These are phyloP conservation scores for Tipula helvola DNA, from an alignment of 2,888 invertebrate species.

Conservation along the genomic window DNA sequence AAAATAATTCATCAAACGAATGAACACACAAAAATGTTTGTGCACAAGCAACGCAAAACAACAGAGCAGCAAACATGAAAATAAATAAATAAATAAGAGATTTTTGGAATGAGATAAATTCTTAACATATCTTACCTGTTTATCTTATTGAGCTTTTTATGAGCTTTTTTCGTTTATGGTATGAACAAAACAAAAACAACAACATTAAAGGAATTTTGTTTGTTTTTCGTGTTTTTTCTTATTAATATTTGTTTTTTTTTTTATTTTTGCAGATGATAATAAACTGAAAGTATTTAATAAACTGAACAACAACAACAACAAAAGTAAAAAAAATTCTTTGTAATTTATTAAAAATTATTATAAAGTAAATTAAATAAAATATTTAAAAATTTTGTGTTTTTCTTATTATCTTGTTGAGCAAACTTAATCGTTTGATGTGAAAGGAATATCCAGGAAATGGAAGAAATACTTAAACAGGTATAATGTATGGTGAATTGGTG, in stretches of 20 bases:
- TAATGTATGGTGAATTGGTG: background rate
- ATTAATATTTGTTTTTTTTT: background rate
- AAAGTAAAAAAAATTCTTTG: background rate
- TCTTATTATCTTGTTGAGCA: background rate
- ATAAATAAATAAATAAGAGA: background rate
- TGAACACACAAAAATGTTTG: background rate
- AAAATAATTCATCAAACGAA: background rate
- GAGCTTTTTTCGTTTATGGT: background rate
- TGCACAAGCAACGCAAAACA: background rate
- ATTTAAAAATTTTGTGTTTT: background rate
- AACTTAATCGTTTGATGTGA: background rate
- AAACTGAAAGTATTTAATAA: background rate
- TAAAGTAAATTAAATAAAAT: background rate
- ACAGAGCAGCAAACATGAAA: background rate
- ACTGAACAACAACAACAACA: background rate
- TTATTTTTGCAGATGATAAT: background rate
- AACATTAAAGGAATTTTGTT: background rate
- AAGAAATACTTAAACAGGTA: background rate
- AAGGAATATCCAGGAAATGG: background rate
- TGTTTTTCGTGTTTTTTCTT: background rate
- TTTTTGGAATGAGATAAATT: background rate
- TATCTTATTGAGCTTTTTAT: background rate
- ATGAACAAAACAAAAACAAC: background rate
- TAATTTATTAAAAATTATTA: background rate
- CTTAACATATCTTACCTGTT: conserved; percentile 4